Conservation (phyloP, 2,888 invertebrate genomes). For the Polydrusus pterygomalis region DNA sequence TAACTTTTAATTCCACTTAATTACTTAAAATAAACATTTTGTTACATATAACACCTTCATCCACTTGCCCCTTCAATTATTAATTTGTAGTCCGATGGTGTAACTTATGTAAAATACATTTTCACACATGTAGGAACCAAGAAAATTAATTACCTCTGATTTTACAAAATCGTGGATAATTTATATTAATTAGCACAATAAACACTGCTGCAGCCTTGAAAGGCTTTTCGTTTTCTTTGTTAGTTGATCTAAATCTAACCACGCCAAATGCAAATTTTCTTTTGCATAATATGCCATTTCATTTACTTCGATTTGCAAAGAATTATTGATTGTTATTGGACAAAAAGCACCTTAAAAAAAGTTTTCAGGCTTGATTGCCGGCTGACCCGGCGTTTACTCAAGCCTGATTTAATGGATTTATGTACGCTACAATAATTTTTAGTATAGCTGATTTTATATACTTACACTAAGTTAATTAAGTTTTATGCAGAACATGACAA, state of each 20-base stretch:
- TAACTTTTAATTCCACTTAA: too few relatives aligned
- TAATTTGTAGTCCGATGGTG: neutral
- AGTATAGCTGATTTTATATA: too few relatives aligned
- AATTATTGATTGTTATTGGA: neutral
- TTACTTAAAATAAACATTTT: too few relatives aligned
- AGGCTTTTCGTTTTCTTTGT: constrained; percentile 41
- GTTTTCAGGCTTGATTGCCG: neutral
- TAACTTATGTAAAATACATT: too few relatives aligned
- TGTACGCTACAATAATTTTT: constrained; percentile 7
- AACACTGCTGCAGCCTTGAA: constrained; percentile 39
- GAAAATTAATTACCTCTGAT: constrained; percentile 9
- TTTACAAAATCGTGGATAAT: constrained; percentile 21
- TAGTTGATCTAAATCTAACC: constrained; percentile 37
- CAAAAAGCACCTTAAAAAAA: neutral
- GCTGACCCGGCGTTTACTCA: neutral
- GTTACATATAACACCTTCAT: too few relatives aligned
- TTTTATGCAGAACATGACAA: neutral
- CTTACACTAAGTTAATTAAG: neutral
- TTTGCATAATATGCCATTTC: constrained; percentile 4
- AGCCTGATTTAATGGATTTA: neutral
- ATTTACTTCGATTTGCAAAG: constrained; percentile 1
- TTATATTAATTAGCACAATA: constrained; percentile 29
- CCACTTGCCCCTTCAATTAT: too few relatives aligned
- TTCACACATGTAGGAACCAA: constrained; percentile 7
- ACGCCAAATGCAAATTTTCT: constrained; percentile 35